Conservation (phyloP, 2,888 invertebrate species). For the Allolobophora icterica region DNA sequence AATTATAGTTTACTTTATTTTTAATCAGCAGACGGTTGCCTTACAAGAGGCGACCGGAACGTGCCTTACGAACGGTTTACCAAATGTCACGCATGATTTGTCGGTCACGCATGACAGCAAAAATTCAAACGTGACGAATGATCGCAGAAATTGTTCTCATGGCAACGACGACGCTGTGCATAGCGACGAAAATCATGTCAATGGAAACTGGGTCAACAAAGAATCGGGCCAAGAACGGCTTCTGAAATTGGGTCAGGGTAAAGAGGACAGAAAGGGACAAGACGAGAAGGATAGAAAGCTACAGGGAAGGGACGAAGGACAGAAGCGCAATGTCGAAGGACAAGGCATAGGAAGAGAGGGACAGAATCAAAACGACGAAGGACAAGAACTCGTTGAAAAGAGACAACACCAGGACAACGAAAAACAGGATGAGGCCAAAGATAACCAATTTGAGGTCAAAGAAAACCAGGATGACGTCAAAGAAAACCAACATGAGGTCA, state of each 20-base stretch:
- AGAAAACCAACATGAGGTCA: no score
- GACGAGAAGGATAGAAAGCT: not conserved
- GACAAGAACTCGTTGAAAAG: not conserved
- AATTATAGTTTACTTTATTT: not conserved
- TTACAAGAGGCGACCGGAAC: not conserved
- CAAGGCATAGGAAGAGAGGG: not conserved
- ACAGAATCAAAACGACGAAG: not conserved
- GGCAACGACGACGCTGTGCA: not conserved
- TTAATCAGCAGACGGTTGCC: not conserved
- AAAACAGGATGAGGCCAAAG: not conserved
- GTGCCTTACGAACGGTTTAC: constrained; percentile 11
- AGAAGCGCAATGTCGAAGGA: not conserved
- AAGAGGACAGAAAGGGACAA: not conserved
- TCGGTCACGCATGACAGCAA: not conserved
- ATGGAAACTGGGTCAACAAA: not conserved
- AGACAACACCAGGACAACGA: not conserved
- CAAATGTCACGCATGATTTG: not conserved
- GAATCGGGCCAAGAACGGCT: not conserved
- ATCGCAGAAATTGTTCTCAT: not conserved
- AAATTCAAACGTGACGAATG: not conserved
- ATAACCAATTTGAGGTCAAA: not conserved
- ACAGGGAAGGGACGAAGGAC: not conserved
- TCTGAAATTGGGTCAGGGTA: not conserved
- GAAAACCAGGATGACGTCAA: not conserved
- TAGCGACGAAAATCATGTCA: not conserved